Percentiles rank a stretch among this genome's conserved stretches.
Evolutionary conservation across 1,140 invertebrate species (phyloP).

Genomic region (Atta texana): DNA sequence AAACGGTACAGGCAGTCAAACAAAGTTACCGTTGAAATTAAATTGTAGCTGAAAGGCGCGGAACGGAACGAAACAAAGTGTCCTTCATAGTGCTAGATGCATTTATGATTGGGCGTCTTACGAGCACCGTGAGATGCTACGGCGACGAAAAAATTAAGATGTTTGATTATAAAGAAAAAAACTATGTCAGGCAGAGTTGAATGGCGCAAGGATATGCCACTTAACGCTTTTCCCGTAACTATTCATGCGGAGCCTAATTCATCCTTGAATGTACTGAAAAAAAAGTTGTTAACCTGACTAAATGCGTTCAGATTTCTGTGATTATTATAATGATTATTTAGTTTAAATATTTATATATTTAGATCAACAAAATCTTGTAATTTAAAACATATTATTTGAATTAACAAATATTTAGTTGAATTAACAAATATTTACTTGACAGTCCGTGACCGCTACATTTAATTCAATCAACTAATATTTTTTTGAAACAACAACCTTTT

Average conservation of each 20-base stretch:
- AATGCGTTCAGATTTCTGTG: no score
- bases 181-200: neutral
- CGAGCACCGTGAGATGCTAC: conserved; percentile 44
- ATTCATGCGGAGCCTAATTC: neutral
- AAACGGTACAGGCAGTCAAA: conserved; percentile 52
- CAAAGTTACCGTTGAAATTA: conserved; percentile 56
- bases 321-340: no score
- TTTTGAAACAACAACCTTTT: no score
- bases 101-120: conserved; percentile 56
- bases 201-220: neutral
- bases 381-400: no score
- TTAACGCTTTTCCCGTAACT: neutral
- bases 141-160: conserved; percentile 46
- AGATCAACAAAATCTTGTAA: no score
- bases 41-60: conserved; percentile 57
- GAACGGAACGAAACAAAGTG: conserved; percentile 46
- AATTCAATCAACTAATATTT: no score
- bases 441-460: no score
- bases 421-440: no score
- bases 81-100: conserved; percentile 48
- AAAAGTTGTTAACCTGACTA: no score
- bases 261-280: no score
- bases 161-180: conserved; percentile 35
- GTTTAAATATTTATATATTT: no score
- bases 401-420: no score